Conservation (phyloP, 2,797 vertebrate species). For the Gila robusta region DNA sequence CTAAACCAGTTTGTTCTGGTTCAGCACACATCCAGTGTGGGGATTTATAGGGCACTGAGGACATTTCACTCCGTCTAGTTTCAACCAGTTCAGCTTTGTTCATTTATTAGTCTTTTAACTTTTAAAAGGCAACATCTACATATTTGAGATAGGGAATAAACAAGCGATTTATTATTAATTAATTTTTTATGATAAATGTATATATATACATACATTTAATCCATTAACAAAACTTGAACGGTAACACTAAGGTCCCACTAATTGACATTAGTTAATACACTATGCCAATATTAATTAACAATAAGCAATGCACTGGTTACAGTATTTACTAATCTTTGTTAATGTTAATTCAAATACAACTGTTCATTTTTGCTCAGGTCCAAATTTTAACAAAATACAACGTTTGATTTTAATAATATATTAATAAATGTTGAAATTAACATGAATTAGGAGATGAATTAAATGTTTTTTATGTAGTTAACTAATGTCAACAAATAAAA, state of each 20-base stretch:
- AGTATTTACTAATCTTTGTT: not conserved
- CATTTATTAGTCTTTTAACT: not conserved
- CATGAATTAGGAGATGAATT: too few relatives aligned
- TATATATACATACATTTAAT: too few relatives aligned
- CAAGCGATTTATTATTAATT: not conserved
- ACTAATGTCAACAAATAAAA: not conserved
- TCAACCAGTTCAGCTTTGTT: not conserved
- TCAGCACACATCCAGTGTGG: not conserved
- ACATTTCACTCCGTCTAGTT: slow-evolving; percentile 2
- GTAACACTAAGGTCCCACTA: too few relatives aligned
- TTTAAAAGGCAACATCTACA: not conserved
- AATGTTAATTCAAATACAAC: not conserved
- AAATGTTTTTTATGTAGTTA: too few relatives aligned
- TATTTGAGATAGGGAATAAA: not conserved
- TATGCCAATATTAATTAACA: not conserved
- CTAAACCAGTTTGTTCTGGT: not conserved
- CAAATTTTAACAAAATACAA: too few relatives aligned
- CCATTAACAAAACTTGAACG: too few relatives aligned
- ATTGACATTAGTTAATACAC: not conserved
- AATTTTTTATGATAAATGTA: not conserved
- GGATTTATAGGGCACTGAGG: not conserved
- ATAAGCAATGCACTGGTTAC: not conserved
- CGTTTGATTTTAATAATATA: too few relatives aligned
- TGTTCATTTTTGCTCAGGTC: too few relatives aligned
- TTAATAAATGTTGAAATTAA: too few relatives aligned